These are phyloP conservation scores for Ennomos quercinarius DNA, from an alignment of 2,888 invertebrate genomes.

Conservation along the genomic window DNA sequence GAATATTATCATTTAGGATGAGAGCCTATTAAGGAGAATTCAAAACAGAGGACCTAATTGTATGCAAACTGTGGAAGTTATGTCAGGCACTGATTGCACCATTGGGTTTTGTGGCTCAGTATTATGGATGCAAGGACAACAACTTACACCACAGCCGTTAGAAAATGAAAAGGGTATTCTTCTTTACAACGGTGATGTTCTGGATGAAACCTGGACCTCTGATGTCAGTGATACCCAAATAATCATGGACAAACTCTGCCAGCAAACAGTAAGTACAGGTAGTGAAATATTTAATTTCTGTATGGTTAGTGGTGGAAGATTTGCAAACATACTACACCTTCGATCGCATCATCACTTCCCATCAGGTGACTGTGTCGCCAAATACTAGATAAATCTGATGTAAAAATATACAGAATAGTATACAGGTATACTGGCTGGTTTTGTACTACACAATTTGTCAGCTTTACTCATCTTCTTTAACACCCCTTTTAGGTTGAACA, in stretches of 20 bases:
- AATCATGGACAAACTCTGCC: constrained; percentile 69
- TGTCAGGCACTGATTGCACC: constrained; percentile 42
- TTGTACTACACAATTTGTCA: too few relatives aligned
- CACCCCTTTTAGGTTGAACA: too few relatives aligned
- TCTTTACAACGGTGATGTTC: constrained; percentile 96
- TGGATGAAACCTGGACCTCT: constrained; percentile 75
- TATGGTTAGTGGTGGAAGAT: not conserved
- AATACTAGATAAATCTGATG: too few relatives aligned
- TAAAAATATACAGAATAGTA: too few relatives aligned
- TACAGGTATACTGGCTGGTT: too few relatives aligned
- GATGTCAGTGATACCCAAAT: constrained; percentile 82
- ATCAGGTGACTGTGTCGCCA: too few relatives aligned
- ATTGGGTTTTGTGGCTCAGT: constrained; percentile 85
- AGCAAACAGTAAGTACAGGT: constrained; percentile 41
- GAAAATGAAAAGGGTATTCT: constrained; percentile 87
- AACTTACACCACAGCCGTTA: constrained; percentile 88
- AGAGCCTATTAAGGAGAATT: constrained; percentile 67
- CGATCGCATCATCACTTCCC: too few relatives aligned
- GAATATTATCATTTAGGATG: too few relatives aligned
- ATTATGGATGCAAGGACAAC: constrained; percentile 93
- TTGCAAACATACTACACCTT: too few relatives aligned
- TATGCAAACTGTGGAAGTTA: constrained; percentile 49
- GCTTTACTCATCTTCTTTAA: too few relatives aligned
- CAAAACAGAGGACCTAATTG: constrained; percentile 86
- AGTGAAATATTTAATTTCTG: not conserved